phyloP scores from a whole-genome alignment of 1,140 invertebrate species.

The Campodea augens region DNA sequence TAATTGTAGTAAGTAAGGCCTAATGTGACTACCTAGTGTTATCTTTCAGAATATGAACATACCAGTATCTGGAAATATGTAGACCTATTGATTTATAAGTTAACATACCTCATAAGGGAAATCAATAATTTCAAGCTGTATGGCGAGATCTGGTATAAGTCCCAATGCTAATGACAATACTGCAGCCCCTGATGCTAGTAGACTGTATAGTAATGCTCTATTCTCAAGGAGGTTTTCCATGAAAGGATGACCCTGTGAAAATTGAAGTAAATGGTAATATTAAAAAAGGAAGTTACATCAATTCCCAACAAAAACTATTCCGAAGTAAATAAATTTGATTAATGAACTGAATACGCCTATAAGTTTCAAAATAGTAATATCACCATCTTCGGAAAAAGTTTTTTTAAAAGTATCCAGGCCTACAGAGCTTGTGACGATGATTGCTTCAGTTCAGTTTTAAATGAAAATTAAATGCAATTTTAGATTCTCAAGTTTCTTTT shows the following conservation, averaged over 20 bases:
- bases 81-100: background rate
- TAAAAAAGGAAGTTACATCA: too few relatives aligned
- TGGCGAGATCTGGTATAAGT: conserved; percentile 50
- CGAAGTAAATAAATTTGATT: background rate
- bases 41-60: conserved; percentile 2
- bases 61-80: background rate
- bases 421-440: too few relatives aligned
- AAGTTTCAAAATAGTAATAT: too few relatives aligned
- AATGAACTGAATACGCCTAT: background rate
- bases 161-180: conserved; percentile 59
- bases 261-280: conserved; percentile 15
- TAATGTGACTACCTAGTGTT: too few relatives aligned
- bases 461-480: too few relatives aligned
- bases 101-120: conserved; percentile 60
- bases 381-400: too few relatives aligned
- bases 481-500: too few relatives aligned
- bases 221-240: conserved; percentile 94
- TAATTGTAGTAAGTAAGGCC: conserved; percentile 8
- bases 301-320: background rate
- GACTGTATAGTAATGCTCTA: conserved; percentile 74
- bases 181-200: conserved; percentile 47
- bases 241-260: conserved; percentile 77
- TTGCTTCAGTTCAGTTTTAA: too few relatives aligned
- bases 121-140: conserved; percentile 73
- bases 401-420: too few relatives aligned